Evolutionary conservation across 2,888 invertebrate genomes (phyloP), one percentile per base, ranked within the genome.

Genomic region (Idaea straminata): DNA sequence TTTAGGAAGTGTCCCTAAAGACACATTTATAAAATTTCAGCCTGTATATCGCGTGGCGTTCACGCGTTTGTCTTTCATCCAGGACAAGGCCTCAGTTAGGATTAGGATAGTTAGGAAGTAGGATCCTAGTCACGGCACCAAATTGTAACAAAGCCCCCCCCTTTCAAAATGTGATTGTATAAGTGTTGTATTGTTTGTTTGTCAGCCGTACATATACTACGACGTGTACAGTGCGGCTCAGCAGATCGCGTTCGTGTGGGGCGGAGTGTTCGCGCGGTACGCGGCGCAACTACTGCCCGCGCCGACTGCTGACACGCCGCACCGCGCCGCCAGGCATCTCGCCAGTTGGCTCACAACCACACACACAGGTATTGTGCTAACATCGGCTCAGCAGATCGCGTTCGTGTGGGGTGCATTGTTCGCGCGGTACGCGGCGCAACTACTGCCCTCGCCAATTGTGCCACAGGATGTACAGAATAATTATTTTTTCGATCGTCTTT

Each of bases 251-350:
- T 95, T 98, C 74, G 96, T 97, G 61, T 98, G 97, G 95, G 89
- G 97, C 68, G 96, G 97, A 58, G 95, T 97, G 72, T 96, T 97
- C 82, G 96, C 96, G 4, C 95, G 98, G 79, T 95, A 96, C 79
- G 94, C 95, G 1, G 94, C 95, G 5, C 96, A 97, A 69, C 88
- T 95, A 69, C 88, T 95, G 65, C 91, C 94, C 0, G 94, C 94
- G 0, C 86, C 94, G 71, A 97, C 97, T 83, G 96, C 97, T 80
- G 99, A 99, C 91, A 95, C 97, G 57, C 92, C 99, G 69, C 99
- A 99, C 86, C 94, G 97, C 77, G 96, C 98, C 67, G 96, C 98
- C 0, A 88, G 97, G 62, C 99, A 99, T 88, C 94, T 99, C 62
- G 99, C 99, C 4, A 92, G 94, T 66, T 98, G 98, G 85, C 96